These are phyloP conservation scores for Parapristionchus giblindavisi DNA, from an alignment of 2,888 invertebrate genomes.

Conservation along the genomic window DNA sequence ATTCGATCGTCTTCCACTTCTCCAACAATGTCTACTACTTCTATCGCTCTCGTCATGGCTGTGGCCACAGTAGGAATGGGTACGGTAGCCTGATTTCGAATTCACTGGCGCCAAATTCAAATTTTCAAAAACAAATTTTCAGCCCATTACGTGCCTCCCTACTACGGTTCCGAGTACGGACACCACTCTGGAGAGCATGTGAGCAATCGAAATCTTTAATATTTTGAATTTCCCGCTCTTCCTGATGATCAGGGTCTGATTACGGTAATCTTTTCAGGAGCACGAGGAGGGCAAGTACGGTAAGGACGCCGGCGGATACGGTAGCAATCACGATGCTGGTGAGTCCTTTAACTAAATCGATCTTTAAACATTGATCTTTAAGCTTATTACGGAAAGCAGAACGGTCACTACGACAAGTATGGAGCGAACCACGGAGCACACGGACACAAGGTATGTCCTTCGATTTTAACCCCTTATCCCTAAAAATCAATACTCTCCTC, in stretches of 20 bases:
- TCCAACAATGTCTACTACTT: slow-evolving; percentile 27
- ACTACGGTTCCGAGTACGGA: slow-evolving; percentile 29
- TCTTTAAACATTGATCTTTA: neutral
- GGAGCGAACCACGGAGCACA: slow-evolving; percentile 33
- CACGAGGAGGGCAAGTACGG: slow-evolving; percentile 32
- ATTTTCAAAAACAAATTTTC: neutral
- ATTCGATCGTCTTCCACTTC: slow-evolving; percentile 19
- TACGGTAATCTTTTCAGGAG: slow-evolving; percentile 28
- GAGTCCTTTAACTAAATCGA: too few relatives aligned
- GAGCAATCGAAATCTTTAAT: slow-evolving; percentile 7
- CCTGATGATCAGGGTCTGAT: neutral
- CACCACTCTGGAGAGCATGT: slow-evolving; percentile 29
- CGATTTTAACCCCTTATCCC: neutral
- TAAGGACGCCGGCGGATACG: slow-evolving; percentile 28
- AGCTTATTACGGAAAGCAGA: slow-evolving; percentile 29
- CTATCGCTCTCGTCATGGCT: neutral
- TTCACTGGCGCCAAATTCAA: neutral
- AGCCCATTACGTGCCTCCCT: slow-evolving; percentile 39
- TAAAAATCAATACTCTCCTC: neutral
- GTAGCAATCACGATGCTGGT: slow-evolving; percentile 1
- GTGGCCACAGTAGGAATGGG: slow-evolving; percentile 18
- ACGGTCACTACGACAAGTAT: slow-evolving; percentile 34
- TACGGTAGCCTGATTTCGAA: slow-evolving; percentile 2
- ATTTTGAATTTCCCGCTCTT: neutral
- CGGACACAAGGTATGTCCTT: slow-evolving; percentile 24